Base-by-base conservation (phyloP, 1,140 invertebrate genomes). In the Drosophila pachea region DNA sequence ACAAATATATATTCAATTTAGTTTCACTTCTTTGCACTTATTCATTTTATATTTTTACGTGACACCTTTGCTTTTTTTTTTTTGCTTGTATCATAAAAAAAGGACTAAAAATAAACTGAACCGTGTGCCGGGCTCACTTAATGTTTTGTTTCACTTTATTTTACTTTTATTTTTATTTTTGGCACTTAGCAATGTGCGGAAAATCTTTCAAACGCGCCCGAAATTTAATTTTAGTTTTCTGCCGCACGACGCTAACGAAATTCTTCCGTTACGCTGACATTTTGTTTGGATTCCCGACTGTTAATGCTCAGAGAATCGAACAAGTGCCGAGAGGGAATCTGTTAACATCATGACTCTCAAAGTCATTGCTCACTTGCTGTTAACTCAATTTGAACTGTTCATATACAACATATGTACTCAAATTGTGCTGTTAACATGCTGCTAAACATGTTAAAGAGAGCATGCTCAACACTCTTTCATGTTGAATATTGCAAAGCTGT, bases 241-340 rank as follows among this genome's bases (percentile, higher is more conserved):
- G 53, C 54, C 49, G 69, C 59, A 62, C 73, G 61, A 76, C 71
- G 76, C 71, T 78, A 62, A 70, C 62, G 50, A 61, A 8, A 53
- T 67, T 48, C 73, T 68, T 86, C 84, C 84, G 84, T 87, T 66
- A 81, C 55, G 71, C 65, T 53, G 58, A 73, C 76, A 79, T 86
- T 50, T 72, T 86, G 74, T 68, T 77, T 78, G 63, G 74, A 74
- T 73, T 79, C 68, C 68, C 64, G 68, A 73, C 78, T 66, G 62
- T 66, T 66, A 70, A 70, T 70, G 68, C 40, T 33, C 45, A 14
- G 42, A 4, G 40, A 14, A 66, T 66, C 68, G 59, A 22, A 70
- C 68, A 70, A 70, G 68, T 70, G 68, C 59, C 55, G 69, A 49
- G 67, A 67, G 67, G 58, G 54, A 66, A 49, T 43, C 2, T 4